Percentiles rank a stretch among this genome's conserved stretches.
Conservation (phyloP, 1,140 invertebrate genomes). For the Oncopodura yosiiana region DNA sequence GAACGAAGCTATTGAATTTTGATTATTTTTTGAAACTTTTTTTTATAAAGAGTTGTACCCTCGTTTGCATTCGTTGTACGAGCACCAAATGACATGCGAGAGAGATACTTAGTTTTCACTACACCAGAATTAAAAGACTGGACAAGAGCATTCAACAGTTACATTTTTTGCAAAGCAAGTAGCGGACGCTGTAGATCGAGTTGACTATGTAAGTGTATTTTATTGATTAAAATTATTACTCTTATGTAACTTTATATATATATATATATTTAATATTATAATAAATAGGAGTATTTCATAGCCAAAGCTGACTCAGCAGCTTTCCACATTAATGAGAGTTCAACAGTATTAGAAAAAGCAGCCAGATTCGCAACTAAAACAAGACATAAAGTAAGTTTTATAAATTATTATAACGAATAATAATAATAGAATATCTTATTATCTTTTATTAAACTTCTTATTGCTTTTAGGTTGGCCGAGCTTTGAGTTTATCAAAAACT, state of each 20-base stretch:
- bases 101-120: constrained; percentile 76
- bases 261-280: not conserved
- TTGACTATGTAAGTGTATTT: constrained; percentile 30
- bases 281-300: constrained; percentile 23
- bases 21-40: not conserved
- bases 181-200: constrained; percentile 19
- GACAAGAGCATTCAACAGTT: constrained; percentile 12
- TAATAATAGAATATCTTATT: not conserved
- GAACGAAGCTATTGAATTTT: constrained; percentile 21
- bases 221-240: not conserved
- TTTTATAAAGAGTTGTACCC: constrained; percentile 64
- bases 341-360: constrained; percentile 20
- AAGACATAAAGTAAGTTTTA: constrained; percentile 52
- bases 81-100: constrained; percentile 71
- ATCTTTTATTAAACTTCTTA: not conserved
- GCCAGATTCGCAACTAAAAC: constrained; percentile 67
- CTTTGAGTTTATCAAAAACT: constrained; percentile 89
- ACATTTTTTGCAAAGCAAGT: constrained; percentile 28
- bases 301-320: constrained; percentile 16
- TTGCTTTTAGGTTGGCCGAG: constrained; percentile 57
- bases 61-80: constrained; percentile 78
- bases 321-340: constrained; percentile 20
- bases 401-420: not conserved
- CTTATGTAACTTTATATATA: not conserved
- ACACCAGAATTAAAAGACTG: constrained; percentile 41